Evolutionary conservation across 1,140 invertebrate species (phyloP).

Genomic region (Riptortus pedestris): DNA sequence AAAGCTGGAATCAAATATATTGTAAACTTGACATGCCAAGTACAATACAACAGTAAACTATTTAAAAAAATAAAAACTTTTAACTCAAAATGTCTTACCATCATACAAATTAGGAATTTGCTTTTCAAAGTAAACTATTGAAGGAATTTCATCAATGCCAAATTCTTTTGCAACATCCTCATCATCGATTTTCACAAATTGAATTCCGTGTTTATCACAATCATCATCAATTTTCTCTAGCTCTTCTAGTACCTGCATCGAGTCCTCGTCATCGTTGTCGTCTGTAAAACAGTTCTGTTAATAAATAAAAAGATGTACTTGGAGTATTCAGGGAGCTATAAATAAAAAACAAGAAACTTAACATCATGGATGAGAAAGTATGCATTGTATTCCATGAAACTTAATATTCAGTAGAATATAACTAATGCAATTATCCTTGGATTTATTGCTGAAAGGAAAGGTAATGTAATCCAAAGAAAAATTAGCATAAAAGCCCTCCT

Average conservation of each 20-base stretch:
- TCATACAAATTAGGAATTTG: slow-evolving; percentile 86
- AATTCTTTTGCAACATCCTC: slow-evolving; percentile 67
- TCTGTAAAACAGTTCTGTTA: slow-evolving; percentile 43
- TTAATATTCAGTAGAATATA: no score
- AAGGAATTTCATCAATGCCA: slow-evolving; percentile 72
- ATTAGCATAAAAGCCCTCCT: no score
- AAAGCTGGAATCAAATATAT: no score
- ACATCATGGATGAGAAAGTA: no score
- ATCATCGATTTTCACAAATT: slow-evolving; percentile 89
- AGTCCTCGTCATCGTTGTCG: slow-evolving; percentile 74
- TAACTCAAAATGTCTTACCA: slow-evolving; percentile 41
- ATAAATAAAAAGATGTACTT: slow-evolving; percentile 28
- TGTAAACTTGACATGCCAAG: no score
- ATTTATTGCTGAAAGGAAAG: no score
- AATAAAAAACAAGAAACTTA: no score
- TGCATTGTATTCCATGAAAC: no score
- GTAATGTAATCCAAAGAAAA: no score
- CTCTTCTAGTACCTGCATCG: slow-evolving; percentile 69
- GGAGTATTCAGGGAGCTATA: no score
- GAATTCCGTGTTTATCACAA: slow-evolving; percentile 80
- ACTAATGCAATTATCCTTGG: no score
- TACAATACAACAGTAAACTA: no score
- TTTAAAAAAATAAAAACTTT: not conserved
- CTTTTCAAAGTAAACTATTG: slow-evolving; percentile 87
- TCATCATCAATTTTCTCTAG: slow-evolving; percentile 89